Evolutionary conservation across 2,113 vertebrate species (phyloP).

Genomic region (Motacilla alba): DNA sequence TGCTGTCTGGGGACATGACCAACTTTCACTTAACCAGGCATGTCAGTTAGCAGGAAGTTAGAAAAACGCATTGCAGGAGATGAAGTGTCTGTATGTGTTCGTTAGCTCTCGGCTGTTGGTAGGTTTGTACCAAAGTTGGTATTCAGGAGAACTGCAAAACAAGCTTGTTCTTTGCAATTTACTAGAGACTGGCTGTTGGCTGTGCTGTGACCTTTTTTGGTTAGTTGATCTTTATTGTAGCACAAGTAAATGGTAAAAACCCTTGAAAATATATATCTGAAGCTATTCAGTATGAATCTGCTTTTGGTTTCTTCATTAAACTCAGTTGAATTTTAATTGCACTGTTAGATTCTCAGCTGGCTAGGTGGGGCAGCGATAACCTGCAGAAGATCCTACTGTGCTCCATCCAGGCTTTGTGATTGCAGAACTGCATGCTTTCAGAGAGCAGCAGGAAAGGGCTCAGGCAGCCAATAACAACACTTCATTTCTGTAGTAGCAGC

Average conservation of each 20-base stretch:
- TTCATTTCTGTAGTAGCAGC: not conserved
- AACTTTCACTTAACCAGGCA: constrained; percentile 49
- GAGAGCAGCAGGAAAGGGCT: not conserved
- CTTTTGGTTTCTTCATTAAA: not conserved
- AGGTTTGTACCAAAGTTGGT: not conserved
- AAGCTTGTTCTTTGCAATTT: not conserved
- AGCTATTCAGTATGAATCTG: not conserved
- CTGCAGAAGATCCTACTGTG: not conserved
- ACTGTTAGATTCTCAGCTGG: not conserved
- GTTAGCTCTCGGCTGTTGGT: constrained; percentile 22
- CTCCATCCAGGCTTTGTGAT: not conserved
- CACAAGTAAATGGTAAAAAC: not conserved
- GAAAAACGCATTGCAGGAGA: not conserved
- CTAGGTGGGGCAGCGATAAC: not conserved
- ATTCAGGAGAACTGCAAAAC: not conserved
- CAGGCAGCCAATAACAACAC: not conserved
- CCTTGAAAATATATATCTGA: not conserved
- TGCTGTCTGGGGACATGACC: constrained; percentile 54
- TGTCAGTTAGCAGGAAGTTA: constrained; percentile 11
- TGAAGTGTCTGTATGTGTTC: not conserved
- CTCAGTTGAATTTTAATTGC: not conserved
- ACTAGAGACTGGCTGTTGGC: not conserved
- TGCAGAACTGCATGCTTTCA: not conserved
- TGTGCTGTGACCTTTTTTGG: not conserved
- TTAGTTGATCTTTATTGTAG: not conserved